Base-by-base conservation (phyloP, 2,888 invertebrate species). In the Prosopocoilus inquinatus region DNA sequence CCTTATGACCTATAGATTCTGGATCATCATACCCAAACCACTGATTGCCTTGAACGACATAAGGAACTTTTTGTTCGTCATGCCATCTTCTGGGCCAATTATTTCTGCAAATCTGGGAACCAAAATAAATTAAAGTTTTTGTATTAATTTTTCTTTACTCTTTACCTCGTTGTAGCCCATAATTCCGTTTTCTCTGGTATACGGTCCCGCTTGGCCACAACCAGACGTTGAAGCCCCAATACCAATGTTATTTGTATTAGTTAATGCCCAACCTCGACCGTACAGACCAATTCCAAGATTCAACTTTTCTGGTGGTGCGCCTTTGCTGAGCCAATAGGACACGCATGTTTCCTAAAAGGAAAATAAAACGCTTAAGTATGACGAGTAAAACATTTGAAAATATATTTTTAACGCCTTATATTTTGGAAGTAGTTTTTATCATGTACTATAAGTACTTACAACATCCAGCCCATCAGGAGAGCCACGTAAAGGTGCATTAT, bases 111-210 rank as follows among this genome's bases (percentile, higher is more conserved):
- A 73, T 67, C 70, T 71, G 45, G 11, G 64, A 13, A n/a, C 52
- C 68, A 83, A 1, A 20, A 20, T n/a, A 20, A 20, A 20, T 20
- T 20, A 1, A n/a, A n/a, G 20, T 20, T 20, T 1, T n/a, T 3
- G 1, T 2, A 4, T 20, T 20, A 20, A 20, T 20, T 4, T 20
- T 41, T n/a, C n/a, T n/a, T 13, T 12, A 7, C 0, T 12, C 12
- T 7, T 41, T 2, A 83, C 85, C 77, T 91, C 91, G 64, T 89
- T 89, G 67, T 85, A 91, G 9, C 89, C 89, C 47, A 90, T 71
- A 33, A 81, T 77, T 1, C 91, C 91, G 9, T 73, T 71, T 47
- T 82, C 80, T 13, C 73, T 72, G 0, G 89, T 88, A 66, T 82
- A 88, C 0, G 81, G 83, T 1, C 90, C 90, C 1, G 81, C 78